These are phyloP conservation scores for Brevipalpus yothersi DNA, from an alignment of 1,140 invertebrate genomes.

Conservation along the genomic window DNA sequence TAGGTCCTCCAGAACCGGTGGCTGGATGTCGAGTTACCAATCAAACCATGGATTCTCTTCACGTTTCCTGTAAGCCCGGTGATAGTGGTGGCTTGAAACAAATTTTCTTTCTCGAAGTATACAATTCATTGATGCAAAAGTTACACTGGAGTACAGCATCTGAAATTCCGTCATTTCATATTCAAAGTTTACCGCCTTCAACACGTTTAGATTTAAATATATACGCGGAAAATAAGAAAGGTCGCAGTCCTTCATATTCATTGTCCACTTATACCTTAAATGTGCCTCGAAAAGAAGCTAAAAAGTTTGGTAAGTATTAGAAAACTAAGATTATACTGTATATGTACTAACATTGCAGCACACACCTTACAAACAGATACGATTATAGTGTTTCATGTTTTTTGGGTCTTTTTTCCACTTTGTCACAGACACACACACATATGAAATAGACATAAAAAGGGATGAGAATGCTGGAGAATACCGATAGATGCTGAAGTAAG, in stretches of 20 bases:
- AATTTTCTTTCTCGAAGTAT: slow-evolving; percentile 52
- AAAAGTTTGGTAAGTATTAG: background rate
- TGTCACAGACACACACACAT: background rate
- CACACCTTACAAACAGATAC: background rate
- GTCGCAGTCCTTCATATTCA: slow-evolving; percentile 9
- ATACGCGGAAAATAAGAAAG: slow-evolving; percentile 13
- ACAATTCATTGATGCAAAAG: slow-evolving; percentile 22
- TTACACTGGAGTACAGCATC: slow-evolving; percentile 13
- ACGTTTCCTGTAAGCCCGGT: slow-evolving; percentile 45
- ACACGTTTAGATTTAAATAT: slow-evolving; percentile 13
- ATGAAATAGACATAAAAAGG: background rate
- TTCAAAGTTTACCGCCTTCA: slow-evolving; percentile 12
- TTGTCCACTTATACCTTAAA: slow-evolving; percentile 8
- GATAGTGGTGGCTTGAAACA: slow-evolving; percentile 54
- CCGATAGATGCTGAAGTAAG: no score
- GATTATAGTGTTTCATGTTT: background rate
- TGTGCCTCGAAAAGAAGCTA: slow-evolving; percentile 4
- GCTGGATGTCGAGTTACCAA: slow-evolving; percentile 61
- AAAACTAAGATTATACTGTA: no score
- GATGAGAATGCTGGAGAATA: no score
- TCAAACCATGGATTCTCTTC: slow-evolving; percentile 48
- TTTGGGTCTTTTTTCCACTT: background rate
- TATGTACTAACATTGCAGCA: background rate
- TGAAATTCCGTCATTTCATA: slow-evolving; percentile 12
- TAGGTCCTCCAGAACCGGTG: slow-evolving; percentile 48